phyloP scores from a whole-genome alignment of 2,797 vertebrate genomes.

The Toxotes lorentzi region DNA sequence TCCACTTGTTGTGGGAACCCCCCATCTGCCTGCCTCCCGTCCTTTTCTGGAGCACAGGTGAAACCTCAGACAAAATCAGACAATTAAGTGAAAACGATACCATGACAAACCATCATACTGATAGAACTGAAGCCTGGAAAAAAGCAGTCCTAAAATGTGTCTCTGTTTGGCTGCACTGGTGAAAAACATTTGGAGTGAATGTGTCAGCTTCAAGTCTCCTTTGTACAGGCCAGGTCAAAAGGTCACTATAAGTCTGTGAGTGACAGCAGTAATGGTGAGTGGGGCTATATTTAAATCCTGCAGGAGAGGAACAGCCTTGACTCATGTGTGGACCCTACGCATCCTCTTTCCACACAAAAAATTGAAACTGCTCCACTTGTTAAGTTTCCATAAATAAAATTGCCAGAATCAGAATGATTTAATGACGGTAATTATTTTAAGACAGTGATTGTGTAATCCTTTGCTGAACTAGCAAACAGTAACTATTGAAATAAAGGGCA shows the following conservation, averaged over 20 bases:
- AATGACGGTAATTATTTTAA: constrained; percentile 41
- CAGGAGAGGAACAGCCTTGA: constrained; percentile 70
- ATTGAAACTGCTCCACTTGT: constrained; percentile 41
- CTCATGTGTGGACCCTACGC: constrained; percentile 58
- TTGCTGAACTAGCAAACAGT: constrained; percentile 13
- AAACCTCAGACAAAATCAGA: constrained; percentile 27
- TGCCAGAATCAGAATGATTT: constrained; percentile 29
- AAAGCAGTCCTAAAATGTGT: constrained; percentile 6
- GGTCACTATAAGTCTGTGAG: constrained; percentile 71
- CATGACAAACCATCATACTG: constrained; percentile 2
- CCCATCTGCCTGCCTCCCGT: constrained; percentile 23
- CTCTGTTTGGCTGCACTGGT: constrained; percentile 39
- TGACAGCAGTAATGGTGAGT: constrained; percentile 72
- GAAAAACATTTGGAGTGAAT: constrained; percentile 57
- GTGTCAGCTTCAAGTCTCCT: constrained; percentile 71
- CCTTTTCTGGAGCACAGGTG: not conserved
- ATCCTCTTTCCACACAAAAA: constrained; percentile 64
- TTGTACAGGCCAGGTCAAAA: constrained; percentile 71
- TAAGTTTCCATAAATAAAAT: constrained; percentile 42
- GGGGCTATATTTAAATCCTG: constrained; percentile 76
- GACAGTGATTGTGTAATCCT: constrained; percentile 34
- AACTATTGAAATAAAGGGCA: not conserved
- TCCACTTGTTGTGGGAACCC: constrained; percentile 50
- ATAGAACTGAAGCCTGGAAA: constrained; percentile 8
- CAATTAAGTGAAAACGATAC: constrained; percentile 25